phyloP scores from a whole-genome alignment of 2,888 invertebrate species.

The Heliconius cydno region DNA sequence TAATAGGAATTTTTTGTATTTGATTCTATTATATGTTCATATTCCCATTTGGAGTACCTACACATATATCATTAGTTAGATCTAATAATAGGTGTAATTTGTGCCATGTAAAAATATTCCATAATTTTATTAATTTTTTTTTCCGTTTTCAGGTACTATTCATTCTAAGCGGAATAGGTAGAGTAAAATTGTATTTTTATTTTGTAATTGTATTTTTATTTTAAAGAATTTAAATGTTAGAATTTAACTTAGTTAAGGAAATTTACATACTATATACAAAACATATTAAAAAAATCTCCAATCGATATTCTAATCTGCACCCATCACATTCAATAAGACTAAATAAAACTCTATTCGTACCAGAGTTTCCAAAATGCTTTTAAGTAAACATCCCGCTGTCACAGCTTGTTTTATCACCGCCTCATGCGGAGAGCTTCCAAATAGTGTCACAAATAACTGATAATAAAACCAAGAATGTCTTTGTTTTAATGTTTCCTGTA shows the following conservation, averaged over 20 bases:
- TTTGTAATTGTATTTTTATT: no score
- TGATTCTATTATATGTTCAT: background rate
- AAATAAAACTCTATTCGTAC: slow-evolving; percentile 5
- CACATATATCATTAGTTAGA: no score
- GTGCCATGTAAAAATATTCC: background rate
- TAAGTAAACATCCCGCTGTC: slow-evolving; percentile 15
- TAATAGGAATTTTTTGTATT: background rate
- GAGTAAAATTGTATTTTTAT: background rate
- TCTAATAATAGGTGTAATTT: no score
- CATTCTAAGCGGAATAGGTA: background rate
- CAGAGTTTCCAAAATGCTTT: background rate
- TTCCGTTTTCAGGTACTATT: background rate
- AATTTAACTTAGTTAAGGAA: no score
- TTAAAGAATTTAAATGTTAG: no score
- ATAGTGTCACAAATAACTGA: slow-evolving; percentile 33
- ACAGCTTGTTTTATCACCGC: slow-evolving; percentile 13
- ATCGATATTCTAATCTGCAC: background rate
- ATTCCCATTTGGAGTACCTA: no score
- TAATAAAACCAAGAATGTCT: slow-evolving; percentile 42
- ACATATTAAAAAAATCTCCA: background rate
- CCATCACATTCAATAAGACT: background rate
- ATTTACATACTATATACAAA: no score
- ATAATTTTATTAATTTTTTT: background rate
- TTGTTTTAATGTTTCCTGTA: slow-evolving; percentile 43
- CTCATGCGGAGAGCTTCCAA: slow-evolving; percentile 18